Evolutionary conservation across 2,888 invertebrate species (phyloP), one percentile per base, ranked within the genome.

Genomic region (Tetranychus truncatus): DNA sequence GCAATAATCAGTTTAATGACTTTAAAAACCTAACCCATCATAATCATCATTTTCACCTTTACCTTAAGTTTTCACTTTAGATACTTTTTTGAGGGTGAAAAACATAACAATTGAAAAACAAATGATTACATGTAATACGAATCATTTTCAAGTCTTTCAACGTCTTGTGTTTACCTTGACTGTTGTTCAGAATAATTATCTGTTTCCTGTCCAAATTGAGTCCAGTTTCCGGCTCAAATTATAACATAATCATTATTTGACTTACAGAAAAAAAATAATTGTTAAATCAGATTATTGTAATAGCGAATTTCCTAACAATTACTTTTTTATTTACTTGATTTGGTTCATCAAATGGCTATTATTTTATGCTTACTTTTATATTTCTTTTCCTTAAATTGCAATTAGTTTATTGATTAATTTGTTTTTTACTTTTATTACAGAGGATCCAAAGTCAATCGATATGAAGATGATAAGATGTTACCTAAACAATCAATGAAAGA

Each of bases 401-500:
- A 34, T 34, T 34, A 34, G 34, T 34, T 34, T n/a, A 67, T 11
- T 24, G 34, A 24, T 69, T 24, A 15, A 55, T 2, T 55, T 55
- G 55, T 55, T 55, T 55, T 55, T 55, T 9, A 55, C 55, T 55
- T 55, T 15, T 55, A 15, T 55, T 55, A 9, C 55, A 55, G 55
- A 55, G 55, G 9, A 55, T 15, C 55, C 6, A 55, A 55, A 55
- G 15, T 9, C 15, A 55, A 55, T 55, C 55, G 55, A 55, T 55
- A 69, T 11, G 34, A 69, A 24, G 69, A 24, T 69, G 69, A 69
- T 21, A 69, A 69, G 15, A 24, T 69, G 72, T 34, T 45, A 3
- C 72, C 72, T 34, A 72, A 72, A 72, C 24, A 69, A 24, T 34
- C 69, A 69, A 69, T 21, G 24, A 20, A 72, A n/a, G 72, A 45